A percentile compares a stretch with the other conserved stretches of the same genome.
Evolutionary conservation across 1,140 invertebrate genomes (phyloP).

Genomic region (Drosophila parabipectinata): DNA sequence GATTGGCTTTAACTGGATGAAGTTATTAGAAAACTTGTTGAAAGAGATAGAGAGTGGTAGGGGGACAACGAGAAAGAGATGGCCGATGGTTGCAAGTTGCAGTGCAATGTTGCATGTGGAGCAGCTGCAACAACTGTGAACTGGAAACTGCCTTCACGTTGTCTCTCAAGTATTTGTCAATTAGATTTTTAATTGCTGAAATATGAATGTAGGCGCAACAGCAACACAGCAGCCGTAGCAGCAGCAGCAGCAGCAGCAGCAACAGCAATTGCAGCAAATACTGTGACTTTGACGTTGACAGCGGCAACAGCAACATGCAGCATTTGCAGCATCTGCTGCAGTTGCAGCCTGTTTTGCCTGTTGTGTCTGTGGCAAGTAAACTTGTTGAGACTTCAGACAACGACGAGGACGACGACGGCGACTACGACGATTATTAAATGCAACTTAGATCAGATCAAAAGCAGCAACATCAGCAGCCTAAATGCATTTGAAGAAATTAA

Average conservation of each 20-base stretch:
- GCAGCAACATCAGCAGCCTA: slow-evolving; percentile 32
- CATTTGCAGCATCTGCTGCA: slow-evolving; percentile 43
- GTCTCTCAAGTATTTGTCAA: slow-evolving; percentile 81
- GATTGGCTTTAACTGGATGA: slow-evolving; percentile 49
- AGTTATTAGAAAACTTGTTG: slow-evolving; percentile 70
- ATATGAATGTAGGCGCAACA: slow-evolving; percentile 79
- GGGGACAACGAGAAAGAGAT: slow-evolving; percentile 16
- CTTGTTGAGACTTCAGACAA: slow-evolving; percentile 59
- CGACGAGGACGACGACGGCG: slow-evolving; percentile 13
- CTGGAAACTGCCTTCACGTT: slow-evolving; percentile 69
- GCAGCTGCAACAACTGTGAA: slow-evolving; percentile 54
- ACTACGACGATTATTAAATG: slow-evolving; percentile 73
- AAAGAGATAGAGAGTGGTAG: slow-evolving; percentile 1
- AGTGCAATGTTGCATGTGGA: slow-evolving; percentile 55
- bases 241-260: slow-evolving; percentile 25
- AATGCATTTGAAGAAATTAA: background rate
- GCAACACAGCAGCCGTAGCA: slow-evolving; percentile 27
- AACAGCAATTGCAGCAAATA: slow-evolving; percentile 35
- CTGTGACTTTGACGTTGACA: slow-evolving; percentile 51
- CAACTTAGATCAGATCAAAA: slow-evolving; percentile 79
- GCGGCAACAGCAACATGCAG: slow-evolving; percentile 48
- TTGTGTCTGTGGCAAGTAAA: slow-evolving; percentile 64
- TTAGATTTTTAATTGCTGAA: slow-evolving; percentile 83
- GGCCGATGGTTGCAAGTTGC: slow-evolving; percentile 25
- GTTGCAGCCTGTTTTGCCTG: slow-evolving; percentile 59